Evolutionary conservation across 2,888 invertebrate species (phyloP).

Genomic region (Plagodis pulveraria): DNA sequence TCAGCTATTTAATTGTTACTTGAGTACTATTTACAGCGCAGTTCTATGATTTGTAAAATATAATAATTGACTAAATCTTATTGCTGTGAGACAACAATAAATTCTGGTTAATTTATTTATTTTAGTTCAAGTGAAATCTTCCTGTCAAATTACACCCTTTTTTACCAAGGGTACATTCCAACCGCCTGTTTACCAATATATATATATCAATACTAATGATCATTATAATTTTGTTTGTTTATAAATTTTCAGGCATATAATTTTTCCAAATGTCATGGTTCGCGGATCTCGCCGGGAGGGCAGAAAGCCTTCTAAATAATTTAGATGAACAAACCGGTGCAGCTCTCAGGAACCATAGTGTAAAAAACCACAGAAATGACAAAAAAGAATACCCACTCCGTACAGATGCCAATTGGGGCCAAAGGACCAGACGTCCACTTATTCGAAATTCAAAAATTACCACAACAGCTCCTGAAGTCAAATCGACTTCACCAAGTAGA

Average conservation of each 20-base stretch:
- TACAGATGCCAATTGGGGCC: conserved; percentile 47
- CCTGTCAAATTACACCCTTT: too few species aligned
- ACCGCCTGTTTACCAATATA: too few species aligned
- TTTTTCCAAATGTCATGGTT: conserved; percentile 88
- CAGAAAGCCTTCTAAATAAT: conserved; percentile 90
- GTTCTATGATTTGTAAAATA: too few species aligned
- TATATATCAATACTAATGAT: too few species aligned
- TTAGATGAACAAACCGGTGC: conserved; percentile 90
- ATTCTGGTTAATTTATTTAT: too few species aligned
- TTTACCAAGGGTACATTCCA: too few species aligned
- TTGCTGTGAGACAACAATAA: too few species aligned
- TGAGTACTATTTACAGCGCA: too few species aligned
- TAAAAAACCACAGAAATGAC: conserved; percentile 51
- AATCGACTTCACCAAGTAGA: conserved; percentile 45
- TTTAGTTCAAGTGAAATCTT: too few species aligned
- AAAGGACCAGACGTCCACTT: conserved; percentile 46
- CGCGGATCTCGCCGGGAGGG: conserved; percentile 89
- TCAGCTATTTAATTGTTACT: too few species aligned
- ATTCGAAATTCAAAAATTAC: conserved; percentile 50
- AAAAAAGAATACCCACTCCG: conserved; percentile 40
- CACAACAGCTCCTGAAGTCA: conserved; percentile 49
- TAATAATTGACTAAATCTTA: too few species aligned
- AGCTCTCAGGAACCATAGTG: conserved; percentile 79
- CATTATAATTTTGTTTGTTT: background rate
- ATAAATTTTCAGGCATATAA: conserved; percentile 45